These are phyloP conservation scores for Amblyopsis rosae DNA, from an alignment of 2,113 vertebrate species.

Conservation along the genomic window DNA sequence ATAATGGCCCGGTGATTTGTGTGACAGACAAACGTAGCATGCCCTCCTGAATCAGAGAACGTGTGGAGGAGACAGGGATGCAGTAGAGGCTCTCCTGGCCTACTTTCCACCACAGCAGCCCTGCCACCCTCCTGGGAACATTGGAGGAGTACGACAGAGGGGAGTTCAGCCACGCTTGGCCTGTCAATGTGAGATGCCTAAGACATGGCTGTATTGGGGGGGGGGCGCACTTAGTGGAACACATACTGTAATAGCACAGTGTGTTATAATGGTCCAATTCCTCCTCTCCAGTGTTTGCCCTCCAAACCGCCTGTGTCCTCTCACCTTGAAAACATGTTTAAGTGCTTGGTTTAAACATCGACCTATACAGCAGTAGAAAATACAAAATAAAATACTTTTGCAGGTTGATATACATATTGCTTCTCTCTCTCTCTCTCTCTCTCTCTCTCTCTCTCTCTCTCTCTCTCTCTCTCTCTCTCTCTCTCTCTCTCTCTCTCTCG, in stretches of 20 bases:
- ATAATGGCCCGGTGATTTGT: constrained; percentile 9
- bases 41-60: constrained; percentile 47
- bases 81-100: constrained; percentile 59
- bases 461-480: constrained; percentile 10
- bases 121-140: constrained; percentile 56
- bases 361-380: constrained; percentile 26
- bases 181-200: constrained; percentile 51
- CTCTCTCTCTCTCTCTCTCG: constrained; percentile 1
- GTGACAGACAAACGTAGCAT: constrained; percentile 57
- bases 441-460: constrained; percentile 1
- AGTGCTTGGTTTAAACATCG: no score
- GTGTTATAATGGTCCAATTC: constrained; percentile 22
- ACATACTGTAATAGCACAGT: not conserved
- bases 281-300: constrained; percentile 30
- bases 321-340: no score
- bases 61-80: constrained; percentile 38
- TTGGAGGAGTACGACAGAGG: constrained; percentile 54
- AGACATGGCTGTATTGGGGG: constrained; percentile 44
- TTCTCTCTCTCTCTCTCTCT: not conserved
- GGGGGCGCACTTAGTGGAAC: not conserved
- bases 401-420: constrained; percentile 36
- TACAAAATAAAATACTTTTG: constrained; percentile 24
- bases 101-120: constrained; percentile 67
- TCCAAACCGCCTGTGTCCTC: not conserved
- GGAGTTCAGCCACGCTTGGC: constrained; percentile 68